Percentiles rank a stretch among this genome's conserved stretches.
Evolutionary conservation across 2,888 invertebrate genomes (phyloP).

Genomic region (Heliconius cydno): DNA sequence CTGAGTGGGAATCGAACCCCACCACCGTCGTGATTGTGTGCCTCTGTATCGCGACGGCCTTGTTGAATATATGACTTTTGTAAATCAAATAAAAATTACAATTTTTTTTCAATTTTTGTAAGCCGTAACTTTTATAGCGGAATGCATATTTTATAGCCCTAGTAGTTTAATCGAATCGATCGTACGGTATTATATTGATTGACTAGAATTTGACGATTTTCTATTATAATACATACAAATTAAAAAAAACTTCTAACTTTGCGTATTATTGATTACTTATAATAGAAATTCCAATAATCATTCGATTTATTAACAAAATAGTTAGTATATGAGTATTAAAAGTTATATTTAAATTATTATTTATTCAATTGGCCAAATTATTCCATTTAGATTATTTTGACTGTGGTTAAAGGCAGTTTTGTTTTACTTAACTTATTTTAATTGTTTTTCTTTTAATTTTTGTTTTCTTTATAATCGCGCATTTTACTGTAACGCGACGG

Average conservation of each 20-base stretch:
- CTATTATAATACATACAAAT: background rate
- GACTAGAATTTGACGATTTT: constrained; percentile 5
- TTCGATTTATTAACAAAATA: background rate
- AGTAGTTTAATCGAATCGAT: constrained; percentile 14
- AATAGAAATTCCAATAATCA: too few species aligned
- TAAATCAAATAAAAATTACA: background rate
- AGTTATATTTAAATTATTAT: background rate
- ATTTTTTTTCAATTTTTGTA: background rate
- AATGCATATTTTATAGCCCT: constrained; percentile 15
- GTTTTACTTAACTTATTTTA: too few species aligned
- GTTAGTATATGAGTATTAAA: too few species aligned
- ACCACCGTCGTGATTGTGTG: too few species aligned
- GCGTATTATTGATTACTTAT: too few species aligned
- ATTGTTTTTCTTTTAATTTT: too few species aligned
- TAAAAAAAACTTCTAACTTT: background rate
- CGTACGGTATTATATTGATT: constrained; percentile 7
- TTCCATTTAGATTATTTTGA: background rate
- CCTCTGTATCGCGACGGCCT: too few species aligned
- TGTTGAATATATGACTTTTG: background rate
- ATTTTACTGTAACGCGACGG: too few species aligned
- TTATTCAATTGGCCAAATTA: background rate
- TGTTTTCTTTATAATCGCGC: too few species aligned
- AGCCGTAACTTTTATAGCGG: constrained; percentile 10
- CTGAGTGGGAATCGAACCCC: too few species aligned
- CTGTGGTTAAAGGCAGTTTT: too few species aligned